Conservation (phyloP, 2,113 vertebrate species). For the Phylloscopus trochilus region DNA sequence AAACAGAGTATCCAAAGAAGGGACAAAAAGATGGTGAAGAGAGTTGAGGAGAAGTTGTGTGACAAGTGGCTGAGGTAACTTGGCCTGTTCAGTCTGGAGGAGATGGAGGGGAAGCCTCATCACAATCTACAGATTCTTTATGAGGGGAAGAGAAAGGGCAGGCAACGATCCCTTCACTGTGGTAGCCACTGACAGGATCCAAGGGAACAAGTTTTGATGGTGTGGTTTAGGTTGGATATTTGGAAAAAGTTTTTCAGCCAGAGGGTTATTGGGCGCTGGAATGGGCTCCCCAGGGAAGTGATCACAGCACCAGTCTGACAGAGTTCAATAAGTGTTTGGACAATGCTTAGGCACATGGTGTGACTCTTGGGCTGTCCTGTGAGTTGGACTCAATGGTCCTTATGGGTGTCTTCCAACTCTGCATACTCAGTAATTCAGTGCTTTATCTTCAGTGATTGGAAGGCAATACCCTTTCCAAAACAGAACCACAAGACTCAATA, state of each 20-base stretch:
- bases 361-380: background rate
- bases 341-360: background rate
- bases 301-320: background rate
- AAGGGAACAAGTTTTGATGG: background rate
- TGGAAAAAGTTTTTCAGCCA: background rate
- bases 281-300: background rate
- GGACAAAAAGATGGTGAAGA: background rate
- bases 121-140: background rate
- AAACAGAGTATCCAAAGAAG: background rate
- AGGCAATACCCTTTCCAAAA: background rate
- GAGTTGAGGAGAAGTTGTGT: background rate
- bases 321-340: background rate
- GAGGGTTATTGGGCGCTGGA: background rate
- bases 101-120: background rate
- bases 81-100: background rate
- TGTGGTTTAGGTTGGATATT: background rate
- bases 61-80: background rate
- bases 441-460: background rate
- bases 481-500: background rate
- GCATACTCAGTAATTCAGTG: background rate
- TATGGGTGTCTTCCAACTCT: background rate
- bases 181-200: background rate
- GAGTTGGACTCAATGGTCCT: background rate
- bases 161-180: accelerated
- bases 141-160: background rate